Percentiles rank a stretch among this genome's conserved stretches.
These are phyloP conservation scores for Pammene fasciana DNA, from an alignment of 2,888 invertebrate genomes.

Conservation along the genomic window DNA sequence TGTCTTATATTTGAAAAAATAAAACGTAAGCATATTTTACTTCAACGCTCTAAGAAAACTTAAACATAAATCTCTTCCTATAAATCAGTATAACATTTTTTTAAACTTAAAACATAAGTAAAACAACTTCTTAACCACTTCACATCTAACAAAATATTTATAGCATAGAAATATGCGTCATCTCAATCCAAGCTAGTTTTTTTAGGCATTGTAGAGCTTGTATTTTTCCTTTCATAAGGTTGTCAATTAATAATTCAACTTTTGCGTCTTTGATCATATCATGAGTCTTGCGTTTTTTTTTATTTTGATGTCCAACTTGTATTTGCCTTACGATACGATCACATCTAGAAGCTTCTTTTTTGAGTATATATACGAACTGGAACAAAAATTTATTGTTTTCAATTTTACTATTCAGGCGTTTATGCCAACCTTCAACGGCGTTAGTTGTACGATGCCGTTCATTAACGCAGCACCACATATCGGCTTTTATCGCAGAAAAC, in stretches of 20 bases:
- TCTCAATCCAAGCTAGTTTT: background rate
- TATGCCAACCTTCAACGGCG: conserved; percentile 24
- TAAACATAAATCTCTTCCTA: too few relatives aligned
- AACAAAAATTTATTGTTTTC: conserved; percentile 3
- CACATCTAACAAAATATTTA: conserved; percentile 3
- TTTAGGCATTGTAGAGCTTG: too few relatives aligned
- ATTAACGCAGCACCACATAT: conserved; percentile 25
- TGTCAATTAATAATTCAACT: background rate
- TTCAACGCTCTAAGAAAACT: too few relatives aligned
- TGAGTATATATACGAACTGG: conserved; percentile 13
- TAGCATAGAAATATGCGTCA: background rate
- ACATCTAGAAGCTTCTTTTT: conserved; percentile 20
- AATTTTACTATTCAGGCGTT: conserved; percentile 11
- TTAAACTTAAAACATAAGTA: too few relatives aligned
- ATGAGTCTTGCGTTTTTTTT: background rate
- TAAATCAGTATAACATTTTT: too few relatives aligned
- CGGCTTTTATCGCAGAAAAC: conserved; percentile 14
- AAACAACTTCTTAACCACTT: too few relatives aligned
- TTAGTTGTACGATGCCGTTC: conserved; percentile 23
- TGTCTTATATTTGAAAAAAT: too few relatives aligned
- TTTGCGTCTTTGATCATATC: too few relatives aligned
- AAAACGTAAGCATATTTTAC: too few relatives aligned
- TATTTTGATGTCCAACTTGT: background rate
- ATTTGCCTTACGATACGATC: background rate
- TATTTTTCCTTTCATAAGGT: background rate